Evolutionary conservation across 2,113 vertebrate genomes (phyloP), one percentile per base, ranked within the genome.

Genomic region (Dascyllus trimaculatus): DNA sequence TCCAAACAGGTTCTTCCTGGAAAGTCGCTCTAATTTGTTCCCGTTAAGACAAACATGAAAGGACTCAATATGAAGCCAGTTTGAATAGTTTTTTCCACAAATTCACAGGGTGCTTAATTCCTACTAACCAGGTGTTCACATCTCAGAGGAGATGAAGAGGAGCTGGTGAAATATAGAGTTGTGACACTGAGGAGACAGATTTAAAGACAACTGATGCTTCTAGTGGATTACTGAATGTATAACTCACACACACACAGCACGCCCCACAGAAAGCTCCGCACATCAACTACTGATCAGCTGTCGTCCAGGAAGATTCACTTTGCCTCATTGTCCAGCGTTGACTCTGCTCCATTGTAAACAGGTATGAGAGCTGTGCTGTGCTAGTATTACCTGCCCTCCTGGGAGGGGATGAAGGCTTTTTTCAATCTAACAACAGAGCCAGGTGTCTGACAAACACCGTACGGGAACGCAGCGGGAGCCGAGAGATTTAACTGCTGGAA

Each of bases 371-470:
- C 76, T 40, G 71, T 43, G 24, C 14, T 45, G 15, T 52, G 15
- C 26, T 76, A 58, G 48, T 59, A 59, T 52, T 67, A 64, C 40
- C 52, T 43, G 52, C 57, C 21, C 76, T 65, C 59, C 59, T 73
- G 66, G 45, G 64, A 61, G 60, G 13, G 40, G 35, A 58, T 80
- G 57, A 57, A 51, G 57, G 38, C 38, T 46, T 68, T 71, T 57
- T 61, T 32, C 76, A 74, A 69, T 62, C 61, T 66, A 54, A 76
- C 67, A 79, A 83, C 75, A 65, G 51, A 53, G 58, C 32, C 61
- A 63, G 67, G 10, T 74, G 52, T 74, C 82, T 83, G 76, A 65
- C 64, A 84, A 77, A 86, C 57, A 62, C 24, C 3, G 58, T 51
- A 29, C 24, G 53, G 29, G 40, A 66, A 78, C 61, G 29, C 69